Base-by-base conservation (phyloP, 2,888 invertebrate species). In the Gryllus longicercus region DNA sequence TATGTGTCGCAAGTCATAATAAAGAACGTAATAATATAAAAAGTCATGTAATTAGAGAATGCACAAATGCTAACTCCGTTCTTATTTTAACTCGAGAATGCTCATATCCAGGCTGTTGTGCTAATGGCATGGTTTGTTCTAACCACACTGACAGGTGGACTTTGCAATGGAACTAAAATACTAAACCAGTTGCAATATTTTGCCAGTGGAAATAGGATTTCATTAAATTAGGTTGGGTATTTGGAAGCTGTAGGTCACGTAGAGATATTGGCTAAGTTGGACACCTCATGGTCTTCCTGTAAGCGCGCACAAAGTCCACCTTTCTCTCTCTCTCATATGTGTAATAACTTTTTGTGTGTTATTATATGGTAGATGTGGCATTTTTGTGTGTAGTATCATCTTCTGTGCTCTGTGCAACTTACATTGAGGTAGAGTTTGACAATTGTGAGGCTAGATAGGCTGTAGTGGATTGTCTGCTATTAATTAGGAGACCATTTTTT, bases 231-330 rank as follows among this genome's bases (percentile, higher is more conserved):
- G n/a, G 16, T 63, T 18, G 14, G 14, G 63, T 18, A 63, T 5
- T 14, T 63, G 16, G n/a, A n/a, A 63, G 14, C 63, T 63, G 14
- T 63, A 4, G 16, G 63, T n/a, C 14, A 10, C 11, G 63, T 18
- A 18, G 63, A 63, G 8, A 38, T 38, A n/a, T 63, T 63, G 63
- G n/a, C 21, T 74, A 74, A 50, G 63, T 74, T 49, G 49, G 74
- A 50, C 79, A 79, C 63, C 63, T 74, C 16, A 38, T 38, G 38
- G 38, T 38, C 38, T 38, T 38, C 38, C 38, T 38, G 38, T 38
- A 38, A 38, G 38, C 85, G 85, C 86, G 86, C 86, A 88, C 88
- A 88, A 88, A 88, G 89, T 88, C 88, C 88, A 88, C 88, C 87
- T 84, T 81, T 81, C 81, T 51, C 80, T 82, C 79, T 80, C 75